Percentiles rank a stretch among this genome's conserved stretches.
Evolutionary conservation across 2,797 vertebrate species (phyloP).

Genomic region (Corythornis leucogaster): DNA sequence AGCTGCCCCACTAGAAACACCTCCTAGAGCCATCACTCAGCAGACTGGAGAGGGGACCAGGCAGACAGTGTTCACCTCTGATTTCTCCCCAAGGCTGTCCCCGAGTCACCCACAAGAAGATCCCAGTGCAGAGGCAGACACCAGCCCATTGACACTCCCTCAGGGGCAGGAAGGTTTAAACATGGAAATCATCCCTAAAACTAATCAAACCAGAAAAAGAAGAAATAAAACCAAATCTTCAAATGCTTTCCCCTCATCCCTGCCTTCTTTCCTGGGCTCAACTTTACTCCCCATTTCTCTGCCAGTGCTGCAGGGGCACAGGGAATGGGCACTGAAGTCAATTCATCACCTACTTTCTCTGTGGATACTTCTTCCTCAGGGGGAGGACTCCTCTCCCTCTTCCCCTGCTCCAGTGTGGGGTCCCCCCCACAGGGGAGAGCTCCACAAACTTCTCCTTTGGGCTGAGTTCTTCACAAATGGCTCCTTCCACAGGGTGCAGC

Average conservation of each 20-base stretch:
- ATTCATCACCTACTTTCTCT: neutral
- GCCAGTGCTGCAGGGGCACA: no score
- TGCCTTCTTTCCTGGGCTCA: no score
- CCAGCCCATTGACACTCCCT: neutral
- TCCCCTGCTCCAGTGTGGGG: neutral
- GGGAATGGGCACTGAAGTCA: no score
- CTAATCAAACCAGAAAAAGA: no score
- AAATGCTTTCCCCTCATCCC: no score
- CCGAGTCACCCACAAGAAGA: neutral
- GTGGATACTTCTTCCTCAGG: neutral
- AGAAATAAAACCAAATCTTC: no score
- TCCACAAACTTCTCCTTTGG: no score
- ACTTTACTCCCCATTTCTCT: no score
- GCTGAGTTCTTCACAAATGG: no score
- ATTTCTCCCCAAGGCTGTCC: neutral
- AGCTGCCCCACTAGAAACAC: neutral
- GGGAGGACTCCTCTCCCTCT: neutral
- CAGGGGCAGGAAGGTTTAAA: neutral
- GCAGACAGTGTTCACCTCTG: neutral
- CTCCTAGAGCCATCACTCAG: neutral
- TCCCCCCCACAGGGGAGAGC: no score
- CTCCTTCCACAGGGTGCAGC: neutral
- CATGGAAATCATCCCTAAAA: neutral
- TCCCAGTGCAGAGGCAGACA: neutral
- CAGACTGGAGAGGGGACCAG: neutral